These are phyloP conservation scores for Mionectes macconnelli DNA, from an alignment of 2,113 vertebrate genomes.

Conservation along the genomic window DNA sequence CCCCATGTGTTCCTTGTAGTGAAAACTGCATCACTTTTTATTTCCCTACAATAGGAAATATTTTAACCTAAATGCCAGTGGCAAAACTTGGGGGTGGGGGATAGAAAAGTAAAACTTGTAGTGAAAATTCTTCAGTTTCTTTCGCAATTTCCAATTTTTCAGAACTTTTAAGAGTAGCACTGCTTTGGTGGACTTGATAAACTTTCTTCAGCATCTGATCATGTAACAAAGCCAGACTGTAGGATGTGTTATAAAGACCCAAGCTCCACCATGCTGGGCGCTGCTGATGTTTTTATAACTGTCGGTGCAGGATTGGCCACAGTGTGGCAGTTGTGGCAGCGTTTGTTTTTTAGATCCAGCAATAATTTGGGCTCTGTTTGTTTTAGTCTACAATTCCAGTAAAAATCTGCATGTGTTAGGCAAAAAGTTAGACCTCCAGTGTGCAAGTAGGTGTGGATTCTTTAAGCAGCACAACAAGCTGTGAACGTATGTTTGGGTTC, in stretches of 20 bases:
- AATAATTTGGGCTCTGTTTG: neutral
- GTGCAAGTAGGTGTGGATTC: neutral
- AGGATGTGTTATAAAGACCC: neutral
- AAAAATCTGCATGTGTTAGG: neutral
- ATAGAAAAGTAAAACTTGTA: neutral
- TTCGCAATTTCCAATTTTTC: neutral
- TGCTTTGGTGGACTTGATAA: neutral
- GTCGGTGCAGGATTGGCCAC: neutral
- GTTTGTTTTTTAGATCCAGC: fast-evolving
- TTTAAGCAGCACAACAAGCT: neutral
- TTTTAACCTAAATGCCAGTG: neutral
- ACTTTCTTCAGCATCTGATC: neutral
- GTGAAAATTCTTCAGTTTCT: neutral
- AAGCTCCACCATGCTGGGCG: neutral
- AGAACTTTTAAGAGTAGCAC: neutral
- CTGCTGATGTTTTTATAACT: neutral
- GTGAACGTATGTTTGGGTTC: neutral
- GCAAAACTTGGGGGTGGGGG: neutral
- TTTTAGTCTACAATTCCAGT: neutral
- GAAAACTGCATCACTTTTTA: neutral
- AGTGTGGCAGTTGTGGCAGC: neutral
- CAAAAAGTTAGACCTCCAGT: neutral
- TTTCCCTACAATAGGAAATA: neutral
- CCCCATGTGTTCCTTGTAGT: neutral
- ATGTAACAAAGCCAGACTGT: neutral